phyloP scores from a whole-genome alignment of 1,140 invertebrate species.

The Pseudachorutes palmiensis region DNA sequence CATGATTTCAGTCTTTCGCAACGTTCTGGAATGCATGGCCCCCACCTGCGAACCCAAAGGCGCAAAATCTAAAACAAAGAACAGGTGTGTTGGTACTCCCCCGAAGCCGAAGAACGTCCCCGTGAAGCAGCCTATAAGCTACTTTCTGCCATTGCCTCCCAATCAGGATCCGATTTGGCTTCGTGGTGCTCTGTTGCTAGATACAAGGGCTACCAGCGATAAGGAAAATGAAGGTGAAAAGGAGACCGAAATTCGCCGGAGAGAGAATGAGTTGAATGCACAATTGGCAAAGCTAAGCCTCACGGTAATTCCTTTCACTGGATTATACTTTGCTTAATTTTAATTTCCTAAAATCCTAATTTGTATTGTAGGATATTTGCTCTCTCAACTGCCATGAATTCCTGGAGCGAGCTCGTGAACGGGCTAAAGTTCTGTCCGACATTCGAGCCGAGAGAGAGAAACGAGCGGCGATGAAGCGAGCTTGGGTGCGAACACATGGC shows the following conservation, averaged over 20 bases:
- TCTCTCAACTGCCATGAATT: no score
- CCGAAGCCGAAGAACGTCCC: no score
- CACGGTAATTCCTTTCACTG: no score
- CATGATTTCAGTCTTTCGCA: background rate
- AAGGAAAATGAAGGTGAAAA: conserved; percentile 7
- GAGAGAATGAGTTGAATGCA: background rate
- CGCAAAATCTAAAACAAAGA: no score
- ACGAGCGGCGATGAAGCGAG: conserved; percentile 5
- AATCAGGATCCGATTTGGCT: background rate
- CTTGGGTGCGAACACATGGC: conserved; percentile 1
- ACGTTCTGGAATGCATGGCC: background rate
- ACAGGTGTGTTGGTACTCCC: no score
- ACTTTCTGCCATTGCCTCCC: background rate
- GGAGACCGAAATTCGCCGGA: background rate
- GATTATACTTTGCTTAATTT: no score
- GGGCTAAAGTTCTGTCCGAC: background rate
- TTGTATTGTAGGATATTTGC: conserved; percentile 10
- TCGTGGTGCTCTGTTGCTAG: background rate
- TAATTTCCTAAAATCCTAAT: background rate
- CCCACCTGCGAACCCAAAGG: no score
- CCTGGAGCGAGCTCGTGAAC: background rate
- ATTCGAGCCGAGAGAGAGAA: conserved; percentile 4
- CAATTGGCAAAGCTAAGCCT: background rate
- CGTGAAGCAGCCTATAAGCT: background rate
- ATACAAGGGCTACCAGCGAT: background rate